These are phyloP conservation scores for Eupeodes luniger DNA, from an alignment of 2,888 invertebrate genomes.

Conservation along the genomic window DNA sequence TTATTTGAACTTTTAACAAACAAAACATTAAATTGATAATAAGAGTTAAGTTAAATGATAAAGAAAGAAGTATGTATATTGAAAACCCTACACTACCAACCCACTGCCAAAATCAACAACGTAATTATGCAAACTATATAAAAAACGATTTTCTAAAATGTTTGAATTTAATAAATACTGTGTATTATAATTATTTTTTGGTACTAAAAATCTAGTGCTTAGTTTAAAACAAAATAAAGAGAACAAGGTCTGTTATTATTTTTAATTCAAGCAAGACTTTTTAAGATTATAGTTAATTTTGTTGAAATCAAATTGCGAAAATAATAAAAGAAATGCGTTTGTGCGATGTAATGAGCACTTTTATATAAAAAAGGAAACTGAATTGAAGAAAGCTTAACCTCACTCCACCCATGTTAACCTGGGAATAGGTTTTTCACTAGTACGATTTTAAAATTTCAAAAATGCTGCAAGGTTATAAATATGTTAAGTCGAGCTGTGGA, in stretches of 20 bases:
- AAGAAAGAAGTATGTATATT: constrained; percentile 37
- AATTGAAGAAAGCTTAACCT: no score
- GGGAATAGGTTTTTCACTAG: no score
- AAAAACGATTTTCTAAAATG: constrained; percentile 60
- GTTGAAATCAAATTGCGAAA: no score
- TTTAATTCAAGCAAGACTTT: constrained; percentile 57
- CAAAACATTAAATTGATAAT: constrained; percentile 65
- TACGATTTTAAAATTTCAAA: no score
- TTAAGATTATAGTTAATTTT: constrained; percentile 35
- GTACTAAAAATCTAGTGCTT: constrained; percentile 71
- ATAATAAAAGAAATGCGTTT: no score
- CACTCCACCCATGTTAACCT: no score
- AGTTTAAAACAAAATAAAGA: constrained; percentile 55
- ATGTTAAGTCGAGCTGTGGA: no score
- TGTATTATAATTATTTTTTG: constrained; percentile 73
- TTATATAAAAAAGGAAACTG: no score
- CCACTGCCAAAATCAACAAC: constrained; percentile 75
- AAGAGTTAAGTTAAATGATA: constrained; percentile 52
- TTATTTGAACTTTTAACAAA: constrained; percentile 32
- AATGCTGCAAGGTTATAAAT: no score
- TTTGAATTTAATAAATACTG: constrained; percentile 64
- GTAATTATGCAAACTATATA: constrained; percentile 32
- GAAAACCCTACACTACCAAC: constrained; percentile 62
- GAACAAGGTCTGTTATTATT: constrained; percentile 39
- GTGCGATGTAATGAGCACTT: no score